These are phyloP conservation scores for Microctenopoma stevenorrisi DNA, from an alignment of 2,797 vertebrate species.

Conservation along the genomic window DNA sequence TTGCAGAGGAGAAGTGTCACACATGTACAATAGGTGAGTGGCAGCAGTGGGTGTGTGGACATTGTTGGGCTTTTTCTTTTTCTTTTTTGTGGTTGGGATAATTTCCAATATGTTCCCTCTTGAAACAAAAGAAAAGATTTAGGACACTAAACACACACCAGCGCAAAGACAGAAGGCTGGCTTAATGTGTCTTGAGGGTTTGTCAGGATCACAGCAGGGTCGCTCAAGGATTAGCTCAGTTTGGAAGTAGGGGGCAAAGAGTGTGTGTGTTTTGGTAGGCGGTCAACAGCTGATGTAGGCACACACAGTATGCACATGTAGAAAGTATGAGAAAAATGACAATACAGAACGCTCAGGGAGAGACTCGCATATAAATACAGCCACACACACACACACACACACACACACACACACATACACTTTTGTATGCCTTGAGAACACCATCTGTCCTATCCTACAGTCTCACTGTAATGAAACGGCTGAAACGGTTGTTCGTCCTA, in stretches of 20 bases:
- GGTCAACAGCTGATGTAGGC: conserved; percentile 35
- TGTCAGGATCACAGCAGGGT: conserved; percentile 73
- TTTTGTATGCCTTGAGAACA: conserved; percentile 18
- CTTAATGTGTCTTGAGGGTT: conserved; percentile 64
- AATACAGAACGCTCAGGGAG: conserved; percentile 30
- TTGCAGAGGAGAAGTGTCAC: conserved; percentile 5
- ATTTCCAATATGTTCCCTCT: conserved; percentile 34
- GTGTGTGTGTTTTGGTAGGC: conserved; percentile 5
- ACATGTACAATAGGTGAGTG: neutral
- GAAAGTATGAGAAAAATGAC: conserved; percentile 29
- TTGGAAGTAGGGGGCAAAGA: conserved; percentile 45
- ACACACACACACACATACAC: conserved; percentile 7
- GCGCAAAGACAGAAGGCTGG: conserved; percentile 59
- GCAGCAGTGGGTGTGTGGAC: neutral
- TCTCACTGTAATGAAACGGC: conserved; percentile 42
- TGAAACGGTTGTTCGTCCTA: conserved; percentile 64
- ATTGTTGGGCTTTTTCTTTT: neutral
- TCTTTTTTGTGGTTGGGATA: conserved; percentile 28
- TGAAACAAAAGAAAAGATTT: conserved; percentile 62
- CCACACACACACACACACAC: neutral
- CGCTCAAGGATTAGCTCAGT: conserved; percentile 62
- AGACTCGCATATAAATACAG: conserved; percentile 2
- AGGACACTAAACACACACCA: conserved; percentile 47
- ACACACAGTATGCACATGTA: conserved; percentile 1
- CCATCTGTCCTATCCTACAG: conserved; percentile 66